Evolutionary conservation across 2,113 vertebrate species (phyloP).

Genomic region (Hippocampus abdominalis): DNA sequence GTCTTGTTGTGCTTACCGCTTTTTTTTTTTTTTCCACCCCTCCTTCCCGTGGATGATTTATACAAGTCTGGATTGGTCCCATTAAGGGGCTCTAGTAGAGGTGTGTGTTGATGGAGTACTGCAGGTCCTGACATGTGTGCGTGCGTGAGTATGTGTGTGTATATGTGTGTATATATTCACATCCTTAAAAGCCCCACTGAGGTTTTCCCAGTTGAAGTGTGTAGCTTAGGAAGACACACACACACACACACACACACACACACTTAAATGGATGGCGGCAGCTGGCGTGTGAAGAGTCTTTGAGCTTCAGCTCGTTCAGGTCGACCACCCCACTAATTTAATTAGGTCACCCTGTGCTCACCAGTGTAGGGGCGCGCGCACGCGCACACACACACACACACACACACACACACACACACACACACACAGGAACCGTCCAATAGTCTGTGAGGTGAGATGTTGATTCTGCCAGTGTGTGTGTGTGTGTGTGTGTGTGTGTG

Average conservation of each 20-base stretch:
- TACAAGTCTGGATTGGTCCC: slow-evolving; percentile 62
- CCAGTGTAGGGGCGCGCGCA: not conserved
- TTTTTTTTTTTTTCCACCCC: slow-evolving; percentile 5
- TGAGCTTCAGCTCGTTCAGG: slow-evolving; percentile 6
- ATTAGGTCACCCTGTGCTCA: slow-evolving; percentile 6
- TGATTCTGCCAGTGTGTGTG: slow-evolving; percentile 26
- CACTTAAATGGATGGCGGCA: slow-evolving; percentile 9
- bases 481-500: not conserved
- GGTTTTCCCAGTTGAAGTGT: slow-evolving; percentile 6
- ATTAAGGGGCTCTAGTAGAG: slow-evolving; percentile 65
- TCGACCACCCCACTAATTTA: slow-evolving; percentile 9
- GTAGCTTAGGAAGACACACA: not conserved
- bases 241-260: not conserved
- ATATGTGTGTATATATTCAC: not conserved
- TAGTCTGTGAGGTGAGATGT: not conserved
- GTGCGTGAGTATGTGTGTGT: slow-evolving; percentile 31
- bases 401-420: not conserved
- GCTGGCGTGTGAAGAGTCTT: slow-evolving; percentile 12
- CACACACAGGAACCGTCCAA: not conserved
- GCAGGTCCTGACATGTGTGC: slow-evolving; percentile 20
- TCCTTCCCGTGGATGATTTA: slow-evolving; percentile 61
- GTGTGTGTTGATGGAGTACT: slow-evolving; percentile 58
- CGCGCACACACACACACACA: not conserved
- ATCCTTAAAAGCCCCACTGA: slow-evolving; percentile 7
- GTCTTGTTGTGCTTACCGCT: not conserved